Base-by-base conservation (phyloP, 2,113 vertebrate genomes). In the Grallaria varia region DNA sequence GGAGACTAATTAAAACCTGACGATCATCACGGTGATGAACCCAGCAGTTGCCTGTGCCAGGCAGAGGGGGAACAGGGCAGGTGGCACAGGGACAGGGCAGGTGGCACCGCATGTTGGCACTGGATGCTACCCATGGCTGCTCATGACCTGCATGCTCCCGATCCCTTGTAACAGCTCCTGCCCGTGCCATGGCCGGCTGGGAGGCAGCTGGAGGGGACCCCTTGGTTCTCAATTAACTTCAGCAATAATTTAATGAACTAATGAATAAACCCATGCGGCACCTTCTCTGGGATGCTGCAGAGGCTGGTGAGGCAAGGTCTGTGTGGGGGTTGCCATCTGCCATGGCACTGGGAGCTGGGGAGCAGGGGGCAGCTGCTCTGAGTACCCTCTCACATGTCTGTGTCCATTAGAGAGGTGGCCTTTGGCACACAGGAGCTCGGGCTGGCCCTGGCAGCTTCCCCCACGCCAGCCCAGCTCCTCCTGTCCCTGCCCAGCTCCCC, bases 1-100 rank as follows among this genome's bases (percentile, higher is more conserved):
- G 25, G 79, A 86, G 79, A 42, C 96, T 96, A 96, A 97, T 97
- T 97, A 96, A 93, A 96, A 59, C 82, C 93, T 88, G 93, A 55
- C 11, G 91, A 39, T 77, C 39, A 59, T 56, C 91, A 27, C 80
- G 8, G 35, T 15, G 75, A 42, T 6, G 80, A 81, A 78, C 13
- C 87, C 62, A 80, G 89, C 90, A 89, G 90, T 24, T 22, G 31
- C 9, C 60, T 24, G 82, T 31, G 91, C 12, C 33, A 31, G 77
- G 82, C 18, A 1, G 76, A 5, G 2, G 4, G 19, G 9, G 67
- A 74, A 28, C 44, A 16, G 55, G 58, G 69, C 35, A 22, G 44
- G 78, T 3, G n/a, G 25, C 19, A 27, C 56, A 21, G 19, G 59
- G 67, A 55, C 84, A 33, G 84, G 17, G 35, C 56, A 63, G 66